Evolutionary conservation across 2,797 vertebrate species (phyloP).

Genomic region (Cottoperca gobio): DNA sequence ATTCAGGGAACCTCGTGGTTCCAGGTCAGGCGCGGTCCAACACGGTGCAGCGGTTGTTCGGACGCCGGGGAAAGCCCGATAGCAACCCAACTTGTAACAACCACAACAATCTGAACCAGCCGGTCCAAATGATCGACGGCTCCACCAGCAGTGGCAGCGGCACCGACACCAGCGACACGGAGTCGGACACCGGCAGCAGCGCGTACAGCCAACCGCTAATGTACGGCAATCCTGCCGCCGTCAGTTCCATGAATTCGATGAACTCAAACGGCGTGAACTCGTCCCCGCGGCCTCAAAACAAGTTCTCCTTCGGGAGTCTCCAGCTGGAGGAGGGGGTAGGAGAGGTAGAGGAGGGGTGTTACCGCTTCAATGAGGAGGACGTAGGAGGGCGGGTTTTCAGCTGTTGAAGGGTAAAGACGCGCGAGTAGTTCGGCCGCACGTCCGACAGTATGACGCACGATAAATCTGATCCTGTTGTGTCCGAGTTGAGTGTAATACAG

Average conservation of each 20-base stretch:
- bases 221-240: conserved; percentile 86
- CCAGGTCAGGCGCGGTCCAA: conserved; percentile 77
- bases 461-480: not conserved
- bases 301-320: conserved; percentile 84
- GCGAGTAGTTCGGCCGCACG: not conserved
- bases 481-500: not conserved
- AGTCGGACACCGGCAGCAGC: conserved; percentile 87
- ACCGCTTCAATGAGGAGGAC: conserved; percentile 86
- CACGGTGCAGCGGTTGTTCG: conserved; percentile 71
- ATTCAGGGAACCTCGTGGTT: conserved; percentile 72
- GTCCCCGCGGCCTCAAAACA: conserved; percentile 81
- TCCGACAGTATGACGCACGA: not conserved
- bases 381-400: conserved; percentile 81
- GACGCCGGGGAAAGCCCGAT: conserved; percentile 67
- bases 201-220: conserved; percentile 84
- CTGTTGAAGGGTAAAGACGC: conserved; percentile 66
- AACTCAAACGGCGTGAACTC: conserved; percentile 73
- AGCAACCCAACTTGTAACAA: not conserved
- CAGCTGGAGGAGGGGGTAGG: conserved; percentile 80
- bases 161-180: conserved; percentile 90
- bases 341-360: conserved; percentile 68
- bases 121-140: conserved; percentile 88
- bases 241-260: conserved; percentile 60
- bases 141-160: conserved; percentile 93
- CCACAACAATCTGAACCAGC: conserved; percentile 64